Percentiles rank a stretch among this genome's conserved stretches.
These are phyloP conservation scores for Bembecia ichneumoniformis DNA, from an alignment of 2,888 invertebrate genomes.

Conservation along the genomic window DNA sequence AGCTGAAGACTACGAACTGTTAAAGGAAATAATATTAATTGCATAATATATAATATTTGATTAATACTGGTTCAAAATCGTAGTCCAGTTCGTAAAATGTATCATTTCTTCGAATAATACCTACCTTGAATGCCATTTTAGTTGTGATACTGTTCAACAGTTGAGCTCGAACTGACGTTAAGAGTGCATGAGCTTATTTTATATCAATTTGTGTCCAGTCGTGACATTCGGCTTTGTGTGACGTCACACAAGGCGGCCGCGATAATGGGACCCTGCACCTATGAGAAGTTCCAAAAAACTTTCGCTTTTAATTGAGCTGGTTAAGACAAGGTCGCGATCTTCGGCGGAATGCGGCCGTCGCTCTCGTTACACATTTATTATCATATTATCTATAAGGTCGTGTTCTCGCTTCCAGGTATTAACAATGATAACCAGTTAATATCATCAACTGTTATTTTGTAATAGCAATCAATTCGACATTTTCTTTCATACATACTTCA, in stretches of 20 bases:
- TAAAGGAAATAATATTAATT: background rate
- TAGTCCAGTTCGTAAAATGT: too few species aligned
- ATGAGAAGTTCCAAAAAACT: conserved; percentile 41
- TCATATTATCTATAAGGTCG: conserved; percentile 13
- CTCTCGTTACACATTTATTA: conserved; percentile 10
- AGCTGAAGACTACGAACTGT: conserved; percentile 18
- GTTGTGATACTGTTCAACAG: conserved; percentile 30
- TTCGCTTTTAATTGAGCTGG: conserved; percentile 51
- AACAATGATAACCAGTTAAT: too few species aligned
- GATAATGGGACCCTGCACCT: conserved; percentile 34
- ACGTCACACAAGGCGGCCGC: conserved; percentile 34
- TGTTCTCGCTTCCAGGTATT: background rate
- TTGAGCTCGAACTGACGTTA: conserved; percentile 38
- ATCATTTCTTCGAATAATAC: background rate
- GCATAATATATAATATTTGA: too few species aligned
- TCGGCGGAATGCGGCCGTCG: conserved; percentile 20
- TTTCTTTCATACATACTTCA: too few species aligned
- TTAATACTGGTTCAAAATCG: too few species aligned
- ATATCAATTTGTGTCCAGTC: conserved; percentile 31
- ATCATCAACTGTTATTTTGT: too few species aligned
- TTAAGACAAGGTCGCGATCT: conserved; percentile 43
- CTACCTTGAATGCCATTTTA: conserved; percentile 57
- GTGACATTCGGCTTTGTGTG: conserved; percentile 33
- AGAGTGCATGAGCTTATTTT: conserved; percentile 34
- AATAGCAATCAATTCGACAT: too few species aligned